phyloP scores from a whole-genome alignment of 2,888 invertebrate genomes.

The Synanthedon myopaeformis region DNA sequence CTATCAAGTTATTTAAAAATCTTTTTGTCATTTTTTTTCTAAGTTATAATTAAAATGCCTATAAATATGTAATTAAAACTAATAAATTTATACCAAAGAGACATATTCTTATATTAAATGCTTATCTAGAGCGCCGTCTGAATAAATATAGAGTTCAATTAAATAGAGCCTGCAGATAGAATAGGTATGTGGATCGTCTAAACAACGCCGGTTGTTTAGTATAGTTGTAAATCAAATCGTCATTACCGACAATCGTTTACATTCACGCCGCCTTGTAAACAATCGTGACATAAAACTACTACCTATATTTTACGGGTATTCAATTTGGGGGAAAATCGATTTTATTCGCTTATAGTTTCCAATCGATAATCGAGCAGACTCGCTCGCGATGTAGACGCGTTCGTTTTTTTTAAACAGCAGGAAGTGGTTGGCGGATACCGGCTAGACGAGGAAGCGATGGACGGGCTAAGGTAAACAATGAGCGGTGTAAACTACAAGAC shows the following conservation, averaged over 20 bases:
- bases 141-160: conserved; percentile 24
- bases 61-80: too few species aligned
- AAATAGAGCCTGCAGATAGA: conserved; percentile 34
- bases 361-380: conserved; percentile 57
- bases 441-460: conserved; percentile 30
- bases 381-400: conserved; percentile 33
- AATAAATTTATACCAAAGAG: too few species aligned
- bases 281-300: conserved; percentile 58
- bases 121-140: not conserved
- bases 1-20: too few species aligned
- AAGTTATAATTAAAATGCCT: too few species aligned
- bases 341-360: conserved; percentile 62
- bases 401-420: conserved; percentile 40
- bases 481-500: conserved; percentile 23
- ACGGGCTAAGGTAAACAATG: conserved; percentile 25
- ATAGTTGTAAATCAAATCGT: conserved; percentile 70
- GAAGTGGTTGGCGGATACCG: conserved; percentile 59
- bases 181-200: conserved; percentile 43
- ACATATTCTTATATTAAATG: too few species aligned
- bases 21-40: too few species aligned
- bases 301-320: conserved; percentile 63
- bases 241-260: conserved; percentile 69
- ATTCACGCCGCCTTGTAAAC: conserved; percentile 69
- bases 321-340: conserved; percentile 70
- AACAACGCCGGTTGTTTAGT: conserved; percentile 65